Base-by-base conservation (phyloP, 2,888 invertebrate species). In the Rhyacophila evoluta region DNA sequence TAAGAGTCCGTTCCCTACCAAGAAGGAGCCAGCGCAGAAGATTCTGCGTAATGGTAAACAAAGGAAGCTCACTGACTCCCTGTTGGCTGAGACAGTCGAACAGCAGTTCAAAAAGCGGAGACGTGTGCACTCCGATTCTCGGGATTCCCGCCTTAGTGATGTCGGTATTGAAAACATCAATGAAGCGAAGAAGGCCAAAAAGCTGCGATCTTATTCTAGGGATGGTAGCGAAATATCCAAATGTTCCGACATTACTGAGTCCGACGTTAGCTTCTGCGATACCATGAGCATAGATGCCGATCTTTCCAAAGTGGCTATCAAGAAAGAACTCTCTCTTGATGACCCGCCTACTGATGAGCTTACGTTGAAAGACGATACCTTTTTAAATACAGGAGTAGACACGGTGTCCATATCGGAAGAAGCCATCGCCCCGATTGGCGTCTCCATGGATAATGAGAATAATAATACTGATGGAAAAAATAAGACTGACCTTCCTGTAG, bases 31-130 rank as follows among this genome's bases (percentile, higher is more conserved):
- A 75, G 90, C 91, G 82, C 89, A 89, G 28, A 90, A 93, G 82
- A 91, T 91, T 80, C 87, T 93, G 76, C 88, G 93, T 74, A 93
- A 93, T 85, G 93, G 93, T 0, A 93, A 93, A 84, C 91, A 92
- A 69, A 89, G 93, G 77, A 92, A 92, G 86, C 55, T 91, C 8
- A 92, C 91, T 84, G 90, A 87, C 83, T 87, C 89, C 83, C 87
- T 90, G 70, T 85, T 92, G 39, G 88, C 90, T 84, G 92, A 92
- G 83, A 92, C 92, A 80, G 87, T 92, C n/a, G 91, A 91, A 83
- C 88, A 88, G 81, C 84, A 84, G 15, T 83, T 83, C 8, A 87
- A 84, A 80, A 90, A 91, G 84, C 90, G 90, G 83, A 87, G 91
- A 82, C 88, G 90, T 83, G 85, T 92, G 77, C 85, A 91, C 74